phyloP scores from a whole-genome alignment of 2,888 invertebrate genomes.

The Steinernema carpocapsae region DNA sequence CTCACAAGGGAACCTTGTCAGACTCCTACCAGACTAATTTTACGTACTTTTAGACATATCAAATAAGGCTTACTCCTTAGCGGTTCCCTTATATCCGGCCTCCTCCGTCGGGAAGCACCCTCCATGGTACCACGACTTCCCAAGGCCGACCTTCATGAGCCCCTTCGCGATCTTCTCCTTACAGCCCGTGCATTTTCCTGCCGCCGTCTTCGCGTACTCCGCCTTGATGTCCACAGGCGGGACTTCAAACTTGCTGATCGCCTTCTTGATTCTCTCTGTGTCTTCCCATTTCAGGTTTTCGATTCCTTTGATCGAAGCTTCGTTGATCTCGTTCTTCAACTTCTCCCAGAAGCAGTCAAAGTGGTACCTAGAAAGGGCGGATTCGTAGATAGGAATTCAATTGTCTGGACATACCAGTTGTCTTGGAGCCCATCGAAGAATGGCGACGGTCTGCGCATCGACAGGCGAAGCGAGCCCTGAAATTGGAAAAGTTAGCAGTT shows the following conservation, averaged over 20 bases:
- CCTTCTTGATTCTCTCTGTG: conserved; percentile 70
- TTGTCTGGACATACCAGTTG: conserved; percentile 48
- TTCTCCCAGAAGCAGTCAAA: conserved; percentile 71
- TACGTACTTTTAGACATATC: no score
- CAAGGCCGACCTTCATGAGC: conserved; percentile 44
- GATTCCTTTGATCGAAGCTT: conserved; percentile 70
- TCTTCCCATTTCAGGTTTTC: conserved; percentile 72
- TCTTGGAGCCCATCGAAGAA: conserved; percentile 64
- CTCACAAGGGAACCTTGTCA: no score
- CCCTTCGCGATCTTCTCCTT: conserved; percentile 46
- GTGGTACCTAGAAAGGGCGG: conserved; percentile 69
- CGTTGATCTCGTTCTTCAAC: conserved; percentile 52
- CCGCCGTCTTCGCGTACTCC: conserved; percentile 46
- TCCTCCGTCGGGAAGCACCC: conserved; percentile 10
- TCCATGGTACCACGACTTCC: conserved; percentile 17
- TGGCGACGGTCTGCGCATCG: conserved; percentile 48
- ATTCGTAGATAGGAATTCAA: background rate
- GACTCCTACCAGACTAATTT: no score
- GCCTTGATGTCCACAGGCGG: conserved; percentile 39
- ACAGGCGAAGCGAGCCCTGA: conserved; percentile 56
- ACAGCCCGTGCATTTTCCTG: conserved; percentile 57
- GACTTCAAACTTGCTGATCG: no score
- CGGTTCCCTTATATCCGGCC: background rate
- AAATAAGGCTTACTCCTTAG: conserved; percentile 27
- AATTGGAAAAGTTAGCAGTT: conserved; percentile 16